Conservation (phyloP, 1,140 invertebrate species). For the Gryllus bimaculatus region DNA sequence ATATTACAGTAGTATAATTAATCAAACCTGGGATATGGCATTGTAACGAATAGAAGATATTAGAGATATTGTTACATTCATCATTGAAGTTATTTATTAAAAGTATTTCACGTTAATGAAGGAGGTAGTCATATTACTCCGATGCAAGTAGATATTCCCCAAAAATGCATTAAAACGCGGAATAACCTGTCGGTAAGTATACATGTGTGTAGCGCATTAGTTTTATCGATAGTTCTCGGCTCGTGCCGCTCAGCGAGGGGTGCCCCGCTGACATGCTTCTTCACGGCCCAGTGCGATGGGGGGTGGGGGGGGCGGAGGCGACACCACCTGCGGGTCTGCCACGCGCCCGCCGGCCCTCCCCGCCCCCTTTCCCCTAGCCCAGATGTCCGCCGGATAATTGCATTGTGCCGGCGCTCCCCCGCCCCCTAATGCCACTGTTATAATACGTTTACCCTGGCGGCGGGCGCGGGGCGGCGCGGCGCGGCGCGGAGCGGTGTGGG, state of each 20-base stretch:
- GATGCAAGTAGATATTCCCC: neutral
- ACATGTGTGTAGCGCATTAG: neutral
- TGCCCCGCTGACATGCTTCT: neutral
- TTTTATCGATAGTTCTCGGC: no score
- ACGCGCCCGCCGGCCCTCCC: neutral
- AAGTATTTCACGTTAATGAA: no score
- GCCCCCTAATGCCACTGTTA: neutral
- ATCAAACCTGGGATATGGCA: no score
- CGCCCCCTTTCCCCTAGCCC: no score
- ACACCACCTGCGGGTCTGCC: neutral
- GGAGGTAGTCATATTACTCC: neutral
- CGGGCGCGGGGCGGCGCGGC: no score
- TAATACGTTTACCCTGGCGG: neutral
- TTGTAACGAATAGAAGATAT: no score
- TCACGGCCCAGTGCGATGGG: neutral
- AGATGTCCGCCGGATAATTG: conserved; percentile 3
- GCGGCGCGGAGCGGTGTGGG: no score
- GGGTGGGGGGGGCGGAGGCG: no score
- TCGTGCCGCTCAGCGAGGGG: neutral
- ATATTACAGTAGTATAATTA: no score
- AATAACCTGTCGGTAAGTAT: neutral
- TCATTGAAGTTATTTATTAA: neutral
- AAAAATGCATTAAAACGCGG: neutral
- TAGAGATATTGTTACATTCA: neutral
- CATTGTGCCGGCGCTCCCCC: neutral